Evolutionary conservation across 2,797 vertebrate genomes (phyloP).

Genomic region (Parauchenoglanis ngamensis): DNA sequence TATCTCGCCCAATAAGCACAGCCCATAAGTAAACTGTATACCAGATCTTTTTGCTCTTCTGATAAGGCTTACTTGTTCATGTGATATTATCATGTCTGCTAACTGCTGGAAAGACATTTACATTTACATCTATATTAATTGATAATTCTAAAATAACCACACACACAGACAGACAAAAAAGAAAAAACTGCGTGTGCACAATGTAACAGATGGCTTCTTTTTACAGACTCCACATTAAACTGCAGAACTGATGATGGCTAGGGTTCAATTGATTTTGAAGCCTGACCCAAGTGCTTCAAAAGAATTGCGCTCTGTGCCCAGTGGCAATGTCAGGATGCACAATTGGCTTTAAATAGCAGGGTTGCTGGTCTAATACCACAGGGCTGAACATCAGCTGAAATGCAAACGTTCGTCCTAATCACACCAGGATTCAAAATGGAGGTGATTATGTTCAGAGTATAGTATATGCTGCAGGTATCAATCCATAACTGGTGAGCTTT

Average conservation of each 20-base stretch:
- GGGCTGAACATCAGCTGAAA: conserved; percentile 7
- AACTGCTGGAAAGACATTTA: neutral
- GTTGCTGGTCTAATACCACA: neutral
- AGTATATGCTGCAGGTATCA: neutral
- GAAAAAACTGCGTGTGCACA: neutral
- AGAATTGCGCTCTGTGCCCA: conserved; percentile 18
- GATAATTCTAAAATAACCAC: conserved; percentile 1
- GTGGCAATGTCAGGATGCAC: conserved; percentile 34
- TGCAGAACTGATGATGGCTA: conserved; percentile 11
- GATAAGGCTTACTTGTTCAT: neutral
- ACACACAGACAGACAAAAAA: no score
- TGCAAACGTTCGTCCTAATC: neutral
- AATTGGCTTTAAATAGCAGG: conserved; percentile 36
- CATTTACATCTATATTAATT: neutral
- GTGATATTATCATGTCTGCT: neutral
- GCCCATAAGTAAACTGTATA: neutral
- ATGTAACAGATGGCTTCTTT: neutral
- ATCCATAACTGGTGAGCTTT: neutral
- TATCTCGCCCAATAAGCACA: neutral
- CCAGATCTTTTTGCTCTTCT: neutral
- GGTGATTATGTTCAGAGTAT: neutral
- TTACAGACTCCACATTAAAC: conserved; percentile 11
- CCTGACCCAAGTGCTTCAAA: conserved; percentile 36
- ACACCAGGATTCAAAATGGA: conserved; percentile 1
- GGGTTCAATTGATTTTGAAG: neutral